These are phyloP conservation scores for Nysson spinosus DNA, from an alignment of 2,888 invertebrate species.

Conservation along the genomic window DNA sequence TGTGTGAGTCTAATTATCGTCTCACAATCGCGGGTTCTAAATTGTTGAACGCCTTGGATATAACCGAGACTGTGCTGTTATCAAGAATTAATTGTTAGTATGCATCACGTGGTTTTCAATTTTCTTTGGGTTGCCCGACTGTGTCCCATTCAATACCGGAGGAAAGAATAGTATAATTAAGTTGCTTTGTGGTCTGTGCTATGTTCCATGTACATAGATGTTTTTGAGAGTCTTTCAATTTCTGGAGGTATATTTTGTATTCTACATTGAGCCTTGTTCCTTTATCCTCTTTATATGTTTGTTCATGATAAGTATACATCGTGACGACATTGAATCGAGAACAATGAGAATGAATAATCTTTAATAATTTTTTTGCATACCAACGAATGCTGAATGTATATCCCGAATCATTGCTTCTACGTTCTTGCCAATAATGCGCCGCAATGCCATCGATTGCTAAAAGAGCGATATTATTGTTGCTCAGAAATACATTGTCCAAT, in stretches of 20 bases:
- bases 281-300: slow-evolving; percentile 11
- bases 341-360: slow-evolving; percentile 77
- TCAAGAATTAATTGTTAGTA: slow-evolving; percentile 15
- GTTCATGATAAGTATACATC: slow-evolving; percentile 76
- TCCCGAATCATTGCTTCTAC: slow-evolving; percentile 51
- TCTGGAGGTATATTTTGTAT: slow-evolving; percentile 74
- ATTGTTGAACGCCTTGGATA: slow-evolving; percentile 69
- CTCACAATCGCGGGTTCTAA: slow-evolving; percentile 72
- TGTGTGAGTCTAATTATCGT: too few relatives aligned
- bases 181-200: slow-evolving; percentile 2
- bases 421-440: slow-evolving; percentile 79
- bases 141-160: slow-evolving; percentile 47
- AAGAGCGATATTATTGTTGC: slow-evolving; percentile 75
- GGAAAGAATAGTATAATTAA: slow-evolving; percentile 41
- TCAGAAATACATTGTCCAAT: slow-evolving; percentile 74
- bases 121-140: neutral
- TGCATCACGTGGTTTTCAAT: neutral
- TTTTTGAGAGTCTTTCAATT: slow-evolving; percentile 19
- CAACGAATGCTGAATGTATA: slow-evolving; percentile 75
- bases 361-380: slow-evolving; percentile 78
- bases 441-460: slow-evolving; percentile 78
- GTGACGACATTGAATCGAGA: slow-evolving; percentile 79
- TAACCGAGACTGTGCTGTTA: slow-evolving; percentile 67
- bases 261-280: slow-evolving; percentile 59
- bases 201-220: slow-evolving; percentile 30